Evolutionary conservation across 2,888 invertebrate genomes (phyloP).

Genomic region (Callyntrura sp.): DNA sequence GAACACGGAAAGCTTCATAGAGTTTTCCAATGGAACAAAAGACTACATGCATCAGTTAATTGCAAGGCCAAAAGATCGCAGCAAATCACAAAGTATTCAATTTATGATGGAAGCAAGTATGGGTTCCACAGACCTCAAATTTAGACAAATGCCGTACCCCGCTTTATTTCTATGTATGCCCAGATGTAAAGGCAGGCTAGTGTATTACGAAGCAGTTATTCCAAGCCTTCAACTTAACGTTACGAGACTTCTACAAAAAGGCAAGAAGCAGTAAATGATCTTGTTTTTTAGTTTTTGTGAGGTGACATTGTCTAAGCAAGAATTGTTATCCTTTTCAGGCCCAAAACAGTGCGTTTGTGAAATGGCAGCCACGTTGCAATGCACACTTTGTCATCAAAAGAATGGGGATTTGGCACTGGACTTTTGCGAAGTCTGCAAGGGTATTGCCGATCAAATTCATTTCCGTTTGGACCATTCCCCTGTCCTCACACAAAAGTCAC

Average conservation of each 20-base stretch:
- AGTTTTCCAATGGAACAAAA: slow-evolving; percentile 74
- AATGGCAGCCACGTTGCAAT: slow-evolving; percentile 75
- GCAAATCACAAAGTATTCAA: slow-evolving; percentile 75
- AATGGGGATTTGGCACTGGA: slow-evolving; percentile 76
- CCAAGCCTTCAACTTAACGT: slow-evolving; percentile 77
- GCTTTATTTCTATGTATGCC: slow-evolving; percentile 81
- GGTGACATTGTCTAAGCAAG: background rate
- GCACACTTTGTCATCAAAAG: slow-evolving; percentile 68
- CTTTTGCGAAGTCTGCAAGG: slow-evolving; percentile 76
- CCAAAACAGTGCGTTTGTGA: slow-evolving; percentile 79
- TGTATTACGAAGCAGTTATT: slow-evolving; percentile 80
- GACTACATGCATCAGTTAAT: slow-evolving; percentile 81
- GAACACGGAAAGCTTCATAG: slow-evolving; percentile 75
- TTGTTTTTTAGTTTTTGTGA: background rate
- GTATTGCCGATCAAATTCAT: slow-evolving; percentile 70
- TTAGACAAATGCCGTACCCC: slow-evolving; percentile 75
- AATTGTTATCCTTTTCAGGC: slow-evolving; percentile 28
- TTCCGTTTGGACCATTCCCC: slow-evolving; percentile 70
- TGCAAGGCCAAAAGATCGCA: slow-evolving; percentile 70
- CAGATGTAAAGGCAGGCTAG: slow-evolving; percentile 77
- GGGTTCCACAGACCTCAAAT: slow-evolving; percentile 66
- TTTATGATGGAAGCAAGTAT: slow-evolving; percentile 78
- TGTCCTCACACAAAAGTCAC: slow-evolving; percentile 63
- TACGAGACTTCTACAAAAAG: slow-evolving; percentile 59
- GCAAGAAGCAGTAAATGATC: too few relatives aligned